Percentiles rank a stretch among this genome's conserved stretches.
Evolutionary conservation across 2,797 vertebrate genomes (phyloP).

Genomic region (Anisognathus igniventris): DNA sequence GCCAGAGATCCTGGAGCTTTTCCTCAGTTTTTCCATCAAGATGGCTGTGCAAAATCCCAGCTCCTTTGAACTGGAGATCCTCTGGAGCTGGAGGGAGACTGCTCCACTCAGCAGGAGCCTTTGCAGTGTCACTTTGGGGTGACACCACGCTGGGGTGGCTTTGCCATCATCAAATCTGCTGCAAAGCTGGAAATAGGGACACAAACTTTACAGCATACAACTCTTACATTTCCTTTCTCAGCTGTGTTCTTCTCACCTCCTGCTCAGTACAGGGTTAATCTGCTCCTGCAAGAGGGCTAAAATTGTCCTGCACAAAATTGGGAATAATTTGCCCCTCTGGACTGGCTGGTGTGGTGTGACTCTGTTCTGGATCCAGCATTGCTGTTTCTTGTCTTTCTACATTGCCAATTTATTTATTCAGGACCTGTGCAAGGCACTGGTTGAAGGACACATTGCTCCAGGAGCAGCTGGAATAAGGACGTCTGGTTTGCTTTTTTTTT

Average conservation of each 20-base stretch:
- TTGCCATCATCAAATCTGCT: not conserved
- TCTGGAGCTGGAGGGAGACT: not conserved
- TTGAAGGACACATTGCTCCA: not conserved
- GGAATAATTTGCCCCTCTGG: not conserved
- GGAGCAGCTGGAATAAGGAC: not conserved
- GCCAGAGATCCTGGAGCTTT: not conserved
- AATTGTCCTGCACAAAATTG: not conserved
- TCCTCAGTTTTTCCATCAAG: not conserved
- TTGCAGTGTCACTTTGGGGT: not conserved
- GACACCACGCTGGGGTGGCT: not conserved
- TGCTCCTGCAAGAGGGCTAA: not conserved
- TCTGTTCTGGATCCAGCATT: not conserved
- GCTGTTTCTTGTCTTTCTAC: not conserved
- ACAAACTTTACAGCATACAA: accelerated
- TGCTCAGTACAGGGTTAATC: accelerated
- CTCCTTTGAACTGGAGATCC: not conserved
- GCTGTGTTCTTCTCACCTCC: not conserved
- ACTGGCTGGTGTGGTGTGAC: not conserved
- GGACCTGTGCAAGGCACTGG: not conserved
- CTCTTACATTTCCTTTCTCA: accelerated
- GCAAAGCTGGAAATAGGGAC: not conserved
- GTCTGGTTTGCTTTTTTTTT: not conserved
- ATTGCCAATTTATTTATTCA: not conserved
- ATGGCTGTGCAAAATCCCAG: not conserved
- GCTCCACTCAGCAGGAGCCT: not conserved